phyloP scores from a whole-genome alignment of 2,113 vertebrate genomes.

The Xenopus borealis region DNA sequence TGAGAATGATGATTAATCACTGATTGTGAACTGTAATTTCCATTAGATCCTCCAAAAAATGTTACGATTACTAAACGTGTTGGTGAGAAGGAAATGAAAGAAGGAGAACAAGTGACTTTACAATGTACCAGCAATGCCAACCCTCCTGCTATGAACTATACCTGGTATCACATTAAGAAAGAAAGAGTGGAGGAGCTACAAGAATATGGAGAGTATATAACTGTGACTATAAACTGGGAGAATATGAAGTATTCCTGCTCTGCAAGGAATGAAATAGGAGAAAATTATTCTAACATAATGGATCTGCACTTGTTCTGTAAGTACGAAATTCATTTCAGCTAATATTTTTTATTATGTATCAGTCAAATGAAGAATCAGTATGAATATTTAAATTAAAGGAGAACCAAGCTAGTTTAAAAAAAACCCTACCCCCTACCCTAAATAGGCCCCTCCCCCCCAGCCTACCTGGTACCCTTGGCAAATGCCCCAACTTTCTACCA shows the following conservation, averaged over 20 bases:
- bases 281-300: not conserved
- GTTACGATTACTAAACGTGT: not conserved
- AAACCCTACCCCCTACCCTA: too few species aligned
- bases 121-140: constrained; percentile 7
- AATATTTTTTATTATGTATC: not conserved
- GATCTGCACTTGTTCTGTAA: not conserved
- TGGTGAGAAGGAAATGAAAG: not conserved
- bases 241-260: constrained; percentile 9
- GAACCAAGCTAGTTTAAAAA: too few species aligned
- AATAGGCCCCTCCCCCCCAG: too few species aligned
- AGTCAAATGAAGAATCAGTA: too few species aligned
- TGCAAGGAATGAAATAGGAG: constrained; percentile 8
- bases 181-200: not conserved
- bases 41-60: constrained; percentile 15
- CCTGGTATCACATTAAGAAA: not conserved
- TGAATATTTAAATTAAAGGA: too few species aligned
- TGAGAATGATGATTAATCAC: too few species aligned
- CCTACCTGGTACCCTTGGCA: too few species aligned
- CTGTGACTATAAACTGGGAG: not conserved
- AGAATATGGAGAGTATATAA: not conserved
- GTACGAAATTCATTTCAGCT: not conserved
- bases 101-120: constrained; percentile 3
- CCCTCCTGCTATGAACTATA: not conserved
- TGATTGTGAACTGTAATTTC: not conserved
- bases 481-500: too few species aligned